These are phyloP conservation scores for Nematostella vectensis DNA, from an alignment of 92 coral and sea anemone species.

Conservation along the genomic window DNA sequence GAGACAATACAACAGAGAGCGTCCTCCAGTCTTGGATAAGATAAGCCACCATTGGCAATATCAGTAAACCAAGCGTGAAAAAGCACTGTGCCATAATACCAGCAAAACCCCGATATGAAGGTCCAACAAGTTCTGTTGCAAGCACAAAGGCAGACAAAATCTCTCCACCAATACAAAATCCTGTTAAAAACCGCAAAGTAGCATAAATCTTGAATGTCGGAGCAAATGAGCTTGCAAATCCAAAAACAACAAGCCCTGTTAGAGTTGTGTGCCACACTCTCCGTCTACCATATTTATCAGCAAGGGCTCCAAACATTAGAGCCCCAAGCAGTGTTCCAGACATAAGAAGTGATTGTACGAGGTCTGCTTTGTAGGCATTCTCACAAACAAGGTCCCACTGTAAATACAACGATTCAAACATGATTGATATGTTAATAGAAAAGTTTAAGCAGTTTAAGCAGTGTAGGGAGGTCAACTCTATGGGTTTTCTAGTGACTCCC, in stretches of 20 bases:
- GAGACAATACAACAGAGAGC: conserved; percentile 70
- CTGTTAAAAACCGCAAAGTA: conserved; percentile 73
- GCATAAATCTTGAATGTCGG: conserved; percentile 57
- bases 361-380: conserved; percentile 86
- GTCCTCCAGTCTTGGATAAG: conserved; percentile 91
- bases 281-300: conserved; percentile 85
- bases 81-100: conserved; percentile 88
- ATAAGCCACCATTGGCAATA: conserved; percentile 75
- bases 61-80: conserved; percentile 80
- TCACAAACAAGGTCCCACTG: conserved; percentile 92
- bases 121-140: conserved; percentile 93
- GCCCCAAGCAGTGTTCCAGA: conserved; percentile 82
- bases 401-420: too few species aligned
- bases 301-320: conserved; percentile 71
- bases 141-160: conserved; percentile 84
- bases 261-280: conserved; percentile 87
- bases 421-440: too few species aligned
- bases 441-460: too few species aligned
- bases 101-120: conserved; percentile 90
- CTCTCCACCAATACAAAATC: conserved; percentile 88
- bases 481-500: too few species aligned
- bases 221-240: conserved; percentile 88
- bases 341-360: conserved; percentile 64
- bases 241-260: conserved; percentile 65
- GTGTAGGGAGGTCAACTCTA: too few species aligned